These are phyloP conservation scores for Alosa alosa DNA, from an alignment of 2,113 vertebrate genomes.

Conservation along the genomic window DNA sequence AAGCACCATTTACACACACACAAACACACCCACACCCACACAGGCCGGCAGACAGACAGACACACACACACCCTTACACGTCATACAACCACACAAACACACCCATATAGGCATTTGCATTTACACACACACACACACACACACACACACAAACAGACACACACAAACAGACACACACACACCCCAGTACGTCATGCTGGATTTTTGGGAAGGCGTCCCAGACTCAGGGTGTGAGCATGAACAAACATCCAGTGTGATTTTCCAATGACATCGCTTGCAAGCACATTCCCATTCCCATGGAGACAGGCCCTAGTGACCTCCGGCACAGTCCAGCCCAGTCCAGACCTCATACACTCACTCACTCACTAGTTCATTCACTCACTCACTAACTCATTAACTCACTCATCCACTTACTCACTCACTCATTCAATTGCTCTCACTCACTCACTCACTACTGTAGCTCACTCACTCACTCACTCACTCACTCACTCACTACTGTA, in stretches of 20 bases:
- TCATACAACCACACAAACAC: background rate
- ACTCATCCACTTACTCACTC: background rate
- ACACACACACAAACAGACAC: background rate
- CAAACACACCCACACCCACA: background rate
- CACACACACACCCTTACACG: background rate
- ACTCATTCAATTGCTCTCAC: too few relatives aligned
- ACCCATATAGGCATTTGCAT: background rate
- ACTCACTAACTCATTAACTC: background rate
- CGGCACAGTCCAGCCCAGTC: background rate
- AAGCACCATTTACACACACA: background rate
- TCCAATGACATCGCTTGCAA: background rate
- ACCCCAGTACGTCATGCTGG: background rate
- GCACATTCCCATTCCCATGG: background rate
- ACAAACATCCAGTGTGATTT: background rate
- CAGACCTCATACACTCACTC: background rate
- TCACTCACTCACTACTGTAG: too few relatives aligned
- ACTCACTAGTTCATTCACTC: background rate
- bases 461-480: too few relatives aligned
- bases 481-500: too few relatives aligned
- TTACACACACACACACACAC: background rate
- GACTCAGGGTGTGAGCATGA: background rate
- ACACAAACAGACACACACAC: background rate
- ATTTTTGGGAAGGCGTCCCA: background rate
- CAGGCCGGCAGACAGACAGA: background rate
- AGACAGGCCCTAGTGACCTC: background rate